phyloP scores from a whole-genome alignment of 2,113 vertebrate species.

The Ivindomyrus marchei region DNA sequence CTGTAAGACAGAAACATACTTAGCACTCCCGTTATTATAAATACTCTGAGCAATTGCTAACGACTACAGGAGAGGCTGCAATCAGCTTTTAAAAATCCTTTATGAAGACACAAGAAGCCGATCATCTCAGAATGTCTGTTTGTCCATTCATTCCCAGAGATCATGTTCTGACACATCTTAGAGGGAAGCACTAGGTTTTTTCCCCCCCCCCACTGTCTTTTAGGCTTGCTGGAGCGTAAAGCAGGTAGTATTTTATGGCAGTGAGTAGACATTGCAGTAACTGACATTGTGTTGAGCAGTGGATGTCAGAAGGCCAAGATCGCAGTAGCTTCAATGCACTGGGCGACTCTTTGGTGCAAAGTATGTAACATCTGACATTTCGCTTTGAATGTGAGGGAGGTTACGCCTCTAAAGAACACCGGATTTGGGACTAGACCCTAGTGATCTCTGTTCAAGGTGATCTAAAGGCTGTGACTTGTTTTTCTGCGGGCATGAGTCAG shows the following conservation, averaged over 20 bases:
- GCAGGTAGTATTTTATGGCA: neutral
- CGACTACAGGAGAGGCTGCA: neutral
- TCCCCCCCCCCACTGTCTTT: too few relatives aligned
- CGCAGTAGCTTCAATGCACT: neutral
- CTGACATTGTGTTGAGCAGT: neutral
- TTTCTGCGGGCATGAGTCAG: neutral
- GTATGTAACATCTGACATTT: neutral
- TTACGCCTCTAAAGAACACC: neutral
- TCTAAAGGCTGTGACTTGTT: neutral
- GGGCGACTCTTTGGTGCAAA: neutral
- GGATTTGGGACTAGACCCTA: neutral
- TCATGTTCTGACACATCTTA: neutral
- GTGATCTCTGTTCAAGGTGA: neutral
- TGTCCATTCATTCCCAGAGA: neutral
- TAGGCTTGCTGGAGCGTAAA: neutral
- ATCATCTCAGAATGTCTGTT: neutral
- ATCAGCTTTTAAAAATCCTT: neutral
- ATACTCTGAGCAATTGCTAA: too few relatives aligned
- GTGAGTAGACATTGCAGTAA: neutral
- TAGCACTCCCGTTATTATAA: neutral
- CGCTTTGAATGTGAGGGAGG: neutral
- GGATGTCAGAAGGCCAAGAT: neutral
- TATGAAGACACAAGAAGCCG: neutral
- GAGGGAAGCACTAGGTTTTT: neutral
- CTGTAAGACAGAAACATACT: neutral